Evolutionary conservation across 2,888 invertebrate species (phyloP), one percentile per base, ranked within the genome.

Genomic region (Ecliptopera silaceata): DNA sequence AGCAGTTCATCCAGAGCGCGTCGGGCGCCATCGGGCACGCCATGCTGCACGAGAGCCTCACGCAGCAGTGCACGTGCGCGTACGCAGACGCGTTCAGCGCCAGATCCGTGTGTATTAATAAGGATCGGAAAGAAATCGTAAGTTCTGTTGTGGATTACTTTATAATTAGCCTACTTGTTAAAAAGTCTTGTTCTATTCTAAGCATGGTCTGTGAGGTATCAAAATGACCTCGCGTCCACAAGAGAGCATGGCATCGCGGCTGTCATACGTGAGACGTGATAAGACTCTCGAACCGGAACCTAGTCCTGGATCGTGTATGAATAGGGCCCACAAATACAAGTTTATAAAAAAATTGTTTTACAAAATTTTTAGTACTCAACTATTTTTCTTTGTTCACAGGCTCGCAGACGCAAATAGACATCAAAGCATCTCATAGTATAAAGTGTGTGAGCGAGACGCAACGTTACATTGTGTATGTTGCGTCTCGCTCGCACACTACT

Each of bases 1-100:
- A 94, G 77, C 92, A 93, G 79, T 94, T 91, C 84, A 64, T 93
- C 20, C 92, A 92, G 69, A 87, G 93, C 0, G 91, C 92, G 0
- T 78, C 91, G 1, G 75, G 81, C 36, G 86, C 88, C 63, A 86
- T 93, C 68, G 77, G 78, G 32, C 82, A 88, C 51, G 75, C 80
- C 38, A 59, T 93, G 63, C 65, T 85, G 13, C 79, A 72, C 11
- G 72, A 84, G 20, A 80, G 77, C 49, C 57, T 86, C 43, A 80
- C 83, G 22, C 83, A 92, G 59, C 85, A 91, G 56, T 94, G 93
- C 73, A 71, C 72, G 0, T 92, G 92, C 70, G 49, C 61, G 0
- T 84, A 80, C 68, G 70, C 68, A 0, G 81, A 84, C 46, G 74
- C 86, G 46, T 83, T 86, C 77, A 63, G 70, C 1, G 85, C 76